Evolutionary conservation across 2,888 invertebrate species (phyloP), one percentile per base, ranked within the genome.

Genomic region (Oligia latruncula): DNA sequence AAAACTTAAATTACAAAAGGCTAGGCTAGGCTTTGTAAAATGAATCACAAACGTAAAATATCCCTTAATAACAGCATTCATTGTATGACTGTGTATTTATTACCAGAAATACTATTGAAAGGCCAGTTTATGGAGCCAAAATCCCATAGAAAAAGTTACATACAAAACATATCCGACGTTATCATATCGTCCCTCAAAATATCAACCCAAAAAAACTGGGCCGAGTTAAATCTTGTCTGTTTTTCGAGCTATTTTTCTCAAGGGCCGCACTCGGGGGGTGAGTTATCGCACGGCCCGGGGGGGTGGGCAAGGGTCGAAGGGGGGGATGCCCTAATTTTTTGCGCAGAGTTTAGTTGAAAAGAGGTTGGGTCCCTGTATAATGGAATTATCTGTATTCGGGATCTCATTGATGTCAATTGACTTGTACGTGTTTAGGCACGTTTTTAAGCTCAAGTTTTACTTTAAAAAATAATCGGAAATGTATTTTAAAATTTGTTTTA

Each of bases 161-260:
- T 29, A 68, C 29, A 65, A 70, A 82, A 62, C 4, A 8, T 35
- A 65, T 62, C 15, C 81, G 81, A 75, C 85, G 79, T 82, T 89
- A 76, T 80, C 76, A 80, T 80, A 80, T 88, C 92, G 91, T 87
- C 65, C 82, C 87, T 87, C 88, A 73, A 46, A 84, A 92, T 91
- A 83, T 35, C 66, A 11, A 29, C 78, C 80, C 82, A 83, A 75
- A 85, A 55, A 93, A 94, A 94, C 90, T 92, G 93, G 93, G 92
- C 84, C 93, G 93, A 92, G 92, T 95, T 95, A 94, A 95, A 95
- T 95, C 96, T 96, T 96, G 91, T 93, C 94, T 93, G 94, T 95
- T 95, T 96, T 95, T 93, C 95, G 95, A 95, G 95, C 95, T 95
- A 96, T 96, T 96, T 96, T 96, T 96, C 96, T 96, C 96, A 96